phyloP scores from a whole-genome alignment of 2,888 invertebrate genomes.

The Nysson spinosus region DNA sequence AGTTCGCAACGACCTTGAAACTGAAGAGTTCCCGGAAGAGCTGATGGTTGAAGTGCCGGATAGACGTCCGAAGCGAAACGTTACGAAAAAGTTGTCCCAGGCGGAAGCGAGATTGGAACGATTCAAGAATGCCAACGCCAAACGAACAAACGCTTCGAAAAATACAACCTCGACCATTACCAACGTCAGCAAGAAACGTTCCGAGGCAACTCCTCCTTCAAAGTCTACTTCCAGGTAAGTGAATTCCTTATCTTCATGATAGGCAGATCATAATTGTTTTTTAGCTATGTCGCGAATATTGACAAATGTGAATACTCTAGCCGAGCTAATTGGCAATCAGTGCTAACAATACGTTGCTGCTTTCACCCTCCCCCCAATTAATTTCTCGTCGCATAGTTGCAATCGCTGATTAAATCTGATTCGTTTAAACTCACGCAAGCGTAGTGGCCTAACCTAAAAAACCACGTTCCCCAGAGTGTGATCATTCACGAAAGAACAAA shows the following conservation, averaged over 20 bases:
- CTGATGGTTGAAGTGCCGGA: slow-evolving; percentile 70
- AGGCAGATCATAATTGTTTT: too few species aligned
- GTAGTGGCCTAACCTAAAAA: slow-evolving; percentile 48
- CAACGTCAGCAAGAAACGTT: slow-evolving; percentile 63
- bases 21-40: slow-evolving; percentile 77
- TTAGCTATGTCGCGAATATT: too few species aligned
- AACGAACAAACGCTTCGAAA: slow-evolving; percentile 53
- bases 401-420: slow-evolving; percentile 50
- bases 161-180: slow-evolving; percentile 21
- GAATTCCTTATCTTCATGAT: too few species aligned
- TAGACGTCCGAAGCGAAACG: slow-evolving; percentile 70
- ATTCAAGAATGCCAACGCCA: slow-evolving; percentile 66
- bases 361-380: slow-evolving; percentile 45
- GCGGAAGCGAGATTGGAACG: slow-evolving; percentile 68
- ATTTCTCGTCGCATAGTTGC: slow-evolving; percentile 55
- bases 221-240: slow-evolving; percentile 64
- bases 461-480: slow-evolving; percentile 12
- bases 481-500: slow-evolving; percentile 26
- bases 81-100: slow-evolving; percentile 76
- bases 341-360: slow-evolving; percentile 61
- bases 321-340: slow-evolving; percentile 41
- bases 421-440: slow-evolving; percentile 40
- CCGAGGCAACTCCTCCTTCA: slow-evolving; percentile 56
- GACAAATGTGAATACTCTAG: slow-evolving; percentile 20
- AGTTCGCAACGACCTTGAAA: slow-evolving; percentile 75